Percentiles rank a stretch among this genome's conserved stretches.
These are phyloP conservation scores for Helicoverpa armigera DNA, from an alignment of 1,140 invertebrate genomes.

Conservation along the genomic window DNA sequence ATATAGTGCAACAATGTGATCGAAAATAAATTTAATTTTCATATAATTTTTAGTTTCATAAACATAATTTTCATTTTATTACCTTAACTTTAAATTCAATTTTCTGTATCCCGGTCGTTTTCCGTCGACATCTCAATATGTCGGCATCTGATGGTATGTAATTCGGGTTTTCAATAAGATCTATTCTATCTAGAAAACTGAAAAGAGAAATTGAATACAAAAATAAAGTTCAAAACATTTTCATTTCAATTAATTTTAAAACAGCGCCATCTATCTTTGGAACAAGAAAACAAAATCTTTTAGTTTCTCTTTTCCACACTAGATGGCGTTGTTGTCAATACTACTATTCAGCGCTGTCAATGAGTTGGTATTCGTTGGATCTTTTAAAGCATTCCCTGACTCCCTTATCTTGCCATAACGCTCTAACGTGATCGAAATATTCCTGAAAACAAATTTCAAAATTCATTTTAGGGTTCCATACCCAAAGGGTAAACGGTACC, in stretches of 20 bases:
- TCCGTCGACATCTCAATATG: slow-evolving; percentile 90
- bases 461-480: too few species aligned
- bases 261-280: background rate
- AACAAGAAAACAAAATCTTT: background rate
- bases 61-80: background rate
- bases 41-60: too few species aligned
- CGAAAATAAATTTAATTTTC: too few species aligned
- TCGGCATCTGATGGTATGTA: slow-evolving; percentile 91
- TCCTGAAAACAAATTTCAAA: too few species aligned
- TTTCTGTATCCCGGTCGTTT: slow-evolving; percentile 91
- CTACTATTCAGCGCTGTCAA: slow-evolving; percentile 94
- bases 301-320: background rate
- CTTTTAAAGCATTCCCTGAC: slow-evolving; percentile 90
- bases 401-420: slow-evolving; percentile 89
- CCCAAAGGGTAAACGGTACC: too few species aligned
- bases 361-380: slow-evolving; percentile 93
- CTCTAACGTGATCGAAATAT: slow-evolving; percentile 89
- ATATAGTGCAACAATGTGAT: too few species aligned
- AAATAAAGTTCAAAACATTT: background rate
- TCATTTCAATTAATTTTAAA: background rate
- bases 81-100: slow-evolving; percentile 91
- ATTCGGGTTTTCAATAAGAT: slow-evolving; percentile 86
- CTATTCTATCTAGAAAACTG: slow-evolving; percentile 90
- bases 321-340: slow-evolving; percentile 53
- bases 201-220: slow-evolving; percentile 50